These are phyloP conservation scores for Leptinotarsa texana DNA, from an alignment of 1,140 invertebrate genomes.

Conservation along the genomic window DNA sequence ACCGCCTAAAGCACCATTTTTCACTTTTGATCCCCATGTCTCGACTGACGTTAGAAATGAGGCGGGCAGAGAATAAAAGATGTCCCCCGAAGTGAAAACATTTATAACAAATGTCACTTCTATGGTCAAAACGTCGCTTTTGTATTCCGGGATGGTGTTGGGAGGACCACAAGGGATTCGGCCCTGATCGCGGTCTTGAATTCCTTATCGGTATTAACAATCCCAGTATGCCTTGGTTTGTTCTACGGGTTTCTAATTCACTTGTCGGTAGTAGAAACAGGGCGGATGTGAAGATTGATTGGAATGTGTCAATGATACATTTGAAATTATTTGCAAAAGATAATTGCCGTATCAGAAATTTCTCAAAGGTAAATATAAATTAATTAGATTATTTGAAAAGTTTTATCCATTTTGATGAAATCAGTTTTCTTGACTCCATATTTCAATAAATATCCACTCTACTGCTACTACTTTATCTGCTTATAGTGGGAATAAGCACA, in stretches of 20 bases:
- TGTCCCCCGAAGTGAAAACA: conserved; percentile 43
- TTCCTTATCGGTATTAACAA: conserved; percentile 50
- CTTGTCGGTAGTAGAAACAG: conserved; percentile 9
- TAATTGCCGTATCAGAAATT: too few relatives aligned
- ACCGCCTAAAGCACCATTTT: conserved; percentile 11
- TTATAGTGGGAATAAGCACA: too few relatives aligned
- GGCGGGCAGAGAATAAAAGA: conserved; percentile 42
- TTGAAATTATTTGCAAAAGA: too few relatives aligned
- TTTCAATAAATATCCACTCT: too few relatives aligned
- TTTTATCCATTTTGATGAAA: too few relatives aligned
- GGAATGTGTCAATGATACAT: too few relatives aligned
- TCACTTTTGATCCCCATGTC: conserved; percentile 36
- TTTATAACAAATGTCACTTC: conserved; percentile 50
- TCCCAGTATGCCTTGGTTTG: conserved; percentile 34
- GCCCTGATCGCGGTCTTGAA: conserved; percentile 44
- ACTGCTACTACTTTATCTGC: too few relatives aligned
- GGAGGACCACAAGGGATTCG: conserved; percentile 32
- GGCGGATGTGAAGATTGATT: neutral
- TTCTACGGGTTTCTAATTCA: conserved; percentile 46
- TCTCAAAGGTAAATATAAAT: too few relatives aligned
- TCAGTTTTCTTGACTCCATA: too few relatives aligned
- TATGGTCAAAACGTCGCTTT: conserved; percentile 45
- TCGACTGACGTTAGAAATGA: conserved; percentile 43
- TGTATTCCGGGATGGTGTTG: conserved; percentile 40
- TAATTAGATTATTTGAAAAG: too few relatives aligned